Evolutionary conservation across 2,113 vertebrate genomes (phyloP).

Genomic region (Leptobrachium leishanense): DNA sequence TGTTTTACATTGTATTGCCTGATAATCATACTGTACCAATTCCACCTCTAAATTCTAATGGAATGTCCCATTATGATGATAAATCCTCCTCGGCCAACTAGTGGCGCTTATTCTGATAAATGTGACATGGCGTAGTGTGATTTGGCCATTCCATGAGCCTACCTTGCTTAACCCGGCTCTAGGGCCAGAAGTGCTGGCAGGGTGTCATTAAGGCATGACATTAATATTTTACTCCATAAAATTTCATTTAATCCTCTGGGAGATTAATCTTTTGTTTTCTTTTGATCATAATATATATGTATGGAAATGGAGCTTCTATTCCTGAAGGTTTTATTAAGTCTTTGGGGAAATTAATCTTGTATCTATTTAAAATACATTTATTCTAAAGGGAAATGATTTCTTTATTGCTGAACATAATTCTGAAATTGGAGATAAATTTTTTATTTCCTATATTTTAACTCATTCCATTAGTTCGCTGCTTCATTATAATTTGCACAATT

Average conservation of each 20-base stretch:
- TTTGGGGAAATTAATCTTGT: slow-evolving; percentile 22
- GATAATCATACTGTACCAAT: too few relatives aligned
- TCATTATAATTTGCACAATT: too few relatives aligned
- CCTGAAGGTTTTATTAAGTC: slow-evolving; percentile 24
- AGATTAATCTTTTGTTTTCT: slow-evolving; percentile 12
- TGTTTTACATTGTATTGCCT: too few relatives aligned
- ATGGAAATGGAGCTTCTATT: not conserved
- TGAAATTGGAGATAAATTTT: slow-evolving; percentile 14
- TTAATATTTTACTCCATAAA: slow-evolving; percentile 20
- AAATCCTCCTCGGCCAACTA: not conserved
- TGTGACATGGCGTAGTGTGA: not conserved
- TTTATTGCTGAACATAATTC: slow-evolving; percentile 15
- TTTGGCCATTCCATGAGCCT: not conserved
- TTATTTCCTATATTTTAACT: slow-evolving; percentile 20
- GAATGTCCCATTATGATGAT: too few relatives aligned
- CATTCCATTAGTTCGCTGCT: not conserved
- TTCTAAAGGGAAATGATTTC: slow-evolving; percentile 12
- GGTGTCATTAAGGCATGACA: not conserved
- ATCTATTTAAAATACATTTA: slow-evolving; percentile 35
- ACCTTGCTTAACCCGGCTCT: not conserved
- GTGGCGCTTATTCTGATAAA: not conserved
- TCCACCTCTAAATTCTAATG: too few relatives aligned
- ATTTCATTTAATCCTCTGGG: not conserved
- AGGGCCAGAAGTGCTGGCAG: not conserved
- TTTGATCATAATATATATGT: slow-evolving; percentile 3